Percentiles rank a stretch among this genome's conserved stretches.
These are phyloP conservation scores for Menura novaehollandiae DNA, from an alignment of 2,113 vertebrate genomes.

Conservation along the genomic window DNA sequence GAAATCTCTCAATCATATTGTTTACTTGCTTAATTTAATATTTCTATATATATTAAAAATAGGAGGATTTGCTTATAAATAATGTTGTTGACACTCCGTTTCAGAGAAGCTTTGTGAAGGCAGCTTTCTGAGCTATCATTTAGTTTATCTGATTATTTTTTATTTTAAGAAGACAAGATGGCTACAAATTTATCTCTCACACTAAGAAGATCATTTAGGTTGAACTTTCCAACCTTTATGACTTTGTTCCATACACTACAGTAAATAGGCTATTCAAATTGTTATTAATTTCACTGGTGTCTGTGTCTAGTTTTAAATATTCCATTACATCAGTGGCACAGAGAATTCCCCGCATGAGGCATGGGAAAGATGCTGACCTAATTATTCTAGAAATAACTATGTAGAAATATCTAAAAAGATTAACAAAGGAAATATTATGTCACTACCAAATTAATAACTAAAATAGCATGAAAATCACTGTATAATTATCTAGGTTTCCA, in stretches of 20 bases:
- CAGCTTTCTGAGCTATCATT: neutral
- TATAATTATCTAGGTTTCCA: conserved; percentile 45
- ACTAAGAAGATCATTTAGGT: neutral
- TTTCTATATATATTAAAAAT: neutral
- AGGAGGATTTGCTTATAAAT: neutral
- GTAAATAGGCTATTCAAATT: neutral
- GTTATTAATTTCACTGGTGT: neutral
- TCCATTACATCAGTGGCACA: neutral
- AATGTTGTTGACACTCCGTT: neutral
- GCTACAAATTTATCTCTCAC: neutral
- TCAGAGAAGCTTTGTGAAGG: neutral
- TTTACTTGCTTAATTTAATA: neutral
- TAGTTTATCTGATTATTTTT: neutral
- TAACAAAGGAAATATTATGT: conserved; percentile 58
- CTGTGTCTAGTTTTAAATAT: conserved; percentile 4
- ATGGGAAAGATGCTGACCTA: conserved; percentile 20
- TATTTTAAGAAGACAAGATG: neutral
- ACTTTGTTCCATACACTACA: neutral
- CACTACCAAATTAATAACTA: conserved; percentile 40
- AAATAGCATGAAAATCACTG: conserved; percentile 33
- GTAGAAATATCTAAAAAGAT: conserved; percentile 35
- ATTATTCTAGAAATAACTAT: conserved; percentile 46
- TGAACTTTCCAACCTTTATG: neutral
- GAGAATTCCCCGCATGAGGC: neutral
- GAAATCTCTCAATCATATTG: neutral